A percentile compares a stretch with the other conserved stretches of the same genome.
phyloP scores from a whole-genome alignment of 2,888 invertebrate genomes.

The Rhagonycha lutea region DNA sequence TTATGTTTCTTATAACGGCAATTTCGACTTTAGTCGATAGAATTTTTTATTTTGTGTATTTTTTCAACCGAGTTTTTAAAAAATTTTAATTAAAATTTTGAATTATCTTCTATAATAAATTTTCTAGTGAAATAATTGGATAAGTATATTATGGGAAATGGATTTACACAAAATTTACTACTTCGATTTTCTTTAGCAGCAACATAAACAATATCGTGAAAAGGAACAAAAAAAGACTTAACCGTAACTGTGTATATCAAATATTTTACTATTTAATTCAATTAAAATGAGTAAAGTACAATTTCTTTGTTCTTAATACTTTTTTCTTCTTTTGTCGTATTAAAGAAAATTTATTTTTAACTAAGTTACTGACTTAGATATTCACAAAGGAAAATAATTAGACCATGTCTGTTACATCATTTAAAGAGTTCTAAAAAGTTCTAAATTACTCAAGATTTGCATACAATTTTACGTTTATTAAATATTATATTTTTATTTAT shows the following conservation, averaged over 20 bases:
- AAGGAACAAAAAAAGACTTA: background rate
- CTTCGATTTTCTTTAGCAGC: background rate
- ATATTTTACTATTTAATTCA: slow-evolving; percentile 36
- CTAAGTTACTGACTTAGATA: slow-evolving; percentile 36
- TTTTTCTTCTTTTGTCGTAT: slow-evolving; percentile 38
- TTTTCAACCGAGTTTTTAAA: background rate
- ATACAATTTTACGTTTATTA: background rate
- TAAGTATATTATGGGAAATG: background rate
- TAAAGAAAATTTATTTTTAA: slow-evolving; percentile 39
- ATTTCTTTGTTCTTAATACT: slow-evolving; percentile 37
- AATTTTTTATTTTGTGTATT: background rate
- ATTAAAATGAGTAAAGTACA: slow-evolving; percentile 39
- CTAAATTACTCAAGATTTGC: slow-evolving; percentile 4
- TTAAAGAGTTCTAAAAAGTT: slow-evolving; percentile 34
- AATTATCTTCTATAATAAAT: background rate
- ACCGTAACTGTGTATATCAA: slow-evolving; percentile 30
- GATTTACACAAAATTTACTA: background rate
- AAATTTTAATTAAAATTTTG: background rate
- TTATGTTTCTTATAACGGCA: background rate
- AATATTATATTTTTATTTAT: background rate
- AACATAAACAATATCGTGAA: background rate
- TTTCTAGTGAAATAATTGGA: background rate
- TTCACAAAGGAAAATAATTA: slow-evolving; percentile 41
- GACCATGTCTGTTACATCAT: slow-evolving; percentile 31
- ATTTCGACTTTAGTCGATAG: background rate